A percentile compares a stretch with the other conserved stretches of the same genome.
Evolutionary conservation across 2,888 invertebrate genomes (phyloP).

Genomic region (Trichogramma dendrolimi): DNA sequence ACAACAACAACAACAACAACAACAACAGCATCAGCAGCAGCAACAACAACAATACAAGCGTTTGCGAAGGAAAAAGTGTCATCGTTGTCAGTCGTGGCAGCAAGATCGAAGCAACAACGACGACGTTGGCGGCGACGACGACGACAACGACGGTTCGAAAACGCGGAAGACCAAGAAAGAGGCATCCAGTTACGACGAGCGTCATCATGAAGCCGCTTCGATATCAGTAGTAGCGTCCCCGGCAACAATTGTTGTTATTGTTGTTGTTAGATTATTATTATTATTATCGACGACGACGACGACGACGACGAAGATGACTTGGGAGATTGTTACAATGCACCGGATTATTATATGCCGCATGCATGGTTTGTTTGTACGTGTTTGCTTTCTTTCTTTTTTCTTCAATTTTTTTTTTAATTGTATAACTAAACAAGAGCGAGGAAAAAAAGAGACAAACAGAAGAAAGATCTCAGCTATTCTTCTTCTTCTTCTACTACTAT

Average conservation of each 20-base stretch:
- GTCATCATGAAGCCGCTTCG: too few species aligned
- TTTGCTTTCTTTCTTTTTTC: slow-evolving; percentile 7
- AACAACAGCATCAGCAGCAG: slow-evolving; percentile 21
- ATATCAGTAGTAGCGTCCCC: background rate
- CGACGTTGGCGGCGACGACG: slow-evolving; percentile 1
- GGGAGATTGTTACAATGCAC: too few species aligned
- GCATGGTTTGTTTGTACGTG: background rate
- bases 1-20: slow-evolving; percentile 9
- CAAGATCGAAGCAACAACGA: slow-evolving; percentile 4
- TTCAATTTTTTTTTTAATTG: slow-evolving; percentile 22
- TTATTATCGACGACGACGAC: background rate
- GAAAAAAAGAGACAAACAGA: too few species aligned
- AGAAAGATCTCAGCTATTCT: too few species aligned
- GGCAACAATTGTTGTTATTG: background rate
- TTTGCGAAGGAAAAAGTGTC: slow-evolving; percentile 14
- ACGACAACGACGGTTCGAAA: background rate
- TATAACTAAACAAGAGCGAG: too few species aligned
- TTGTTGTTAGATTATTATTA: background rate
- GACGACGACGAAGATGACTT: background rate
- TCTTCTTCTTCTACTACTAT: too few species aligned
- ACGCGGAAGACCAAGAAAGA: slow-evolving; percentile 19
- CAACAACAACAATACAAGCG: slow-evolving; percentile 13
- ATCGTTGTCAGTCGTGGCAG: background rate
- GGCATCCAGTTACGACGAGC: background rate
- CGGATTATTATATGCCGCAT: background rate